phyloP scores from a whole-genome alignment of 2,797 vertebrate genomes.

The Bucorvus abyssinicus region DNA sequence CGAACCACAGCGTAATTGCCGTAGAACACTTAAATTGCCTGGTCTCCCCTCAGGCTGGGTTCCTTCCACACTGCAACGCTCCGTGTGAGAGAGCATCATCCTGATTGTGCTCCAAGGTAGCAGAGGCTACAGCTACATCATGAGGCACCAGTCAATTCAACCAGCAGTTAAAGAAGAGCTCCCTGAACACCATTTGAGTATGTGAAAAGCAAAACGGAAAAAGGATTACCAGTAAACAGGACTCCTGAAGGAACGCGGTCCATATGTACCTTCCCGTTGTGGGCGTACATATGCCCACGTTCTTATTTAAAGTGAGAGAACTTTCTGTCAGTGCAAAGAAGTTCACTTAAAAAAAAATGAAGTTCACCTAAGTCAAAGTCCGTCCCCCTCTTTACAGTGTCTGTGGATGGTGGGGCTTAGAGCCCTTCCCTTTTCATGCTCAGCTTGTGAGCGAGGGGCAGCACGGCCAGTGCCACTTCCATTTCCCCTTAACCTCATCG shows the following conservation, averaged over 20 bases:
- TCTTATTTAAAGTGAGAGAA: neutral
- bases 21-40: neutral
- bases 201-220: neutral
- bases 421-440: neutral
- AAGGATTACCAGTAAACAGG: neutral
- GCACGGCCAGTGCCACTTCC: neutral
- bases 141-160: neutral
- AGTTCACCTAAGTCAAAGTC: neutral
- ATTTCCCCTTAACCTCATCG: neutral
- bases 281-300: conserved; percentile 22
- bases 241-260: neutral
- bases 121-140: neutral
- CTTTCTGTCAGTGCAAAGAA: neutral
- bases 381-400: neutral
- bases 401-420: neutral
- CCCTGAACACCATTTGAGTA: neutral
- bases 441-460: neutral
- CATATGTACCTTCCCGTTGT: neutral
- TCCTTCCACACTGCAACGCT: neutral
- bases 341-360: neutral
- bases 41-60: neutral
- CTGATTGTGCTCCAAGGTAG: neutral
- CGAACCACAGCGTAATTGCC: neutral
- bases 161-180: neutral
- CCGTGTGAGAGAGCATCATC: neutral